These are phyloP conservation scores for Pseudopodoces humilis DNA, from an alignment of 2,113 vertebrate genomes.

Conservation along the genomic window DNA sequence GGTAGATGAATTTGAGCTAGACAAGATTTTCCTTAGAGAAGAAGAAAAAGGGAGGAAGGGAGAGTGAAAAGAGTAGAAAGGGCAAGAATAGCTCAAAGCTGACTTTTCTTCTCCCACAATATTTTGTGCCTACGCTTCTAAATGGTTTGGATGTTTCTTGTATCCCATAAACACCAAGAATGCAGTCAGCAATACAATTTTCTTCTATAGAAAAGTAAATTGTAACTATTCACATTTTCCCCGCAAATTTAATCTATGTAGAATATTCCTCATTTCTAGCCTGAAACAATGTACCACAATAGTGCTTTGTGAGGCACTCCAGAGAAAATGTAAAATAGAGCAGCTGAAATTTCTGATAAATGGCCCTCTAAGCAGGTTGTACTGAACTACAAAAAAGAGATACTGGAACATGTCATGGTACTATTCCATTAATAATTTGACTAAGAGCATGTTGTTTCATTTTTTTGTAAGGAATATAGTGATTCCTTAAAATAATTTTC, in stretches of 20 bases:
- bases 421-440: not conserved
- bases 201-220: not conserved
- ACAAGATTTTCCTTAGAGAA: not conserved
- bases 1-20: not conserved
- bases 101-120: not conserved
- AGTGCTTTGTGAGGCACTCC: not conserved
- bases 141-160: slow-evolving; percentile 17
- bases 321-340: not conserved
- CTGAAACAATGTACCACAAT: not conserved
- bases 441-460: not conserved
- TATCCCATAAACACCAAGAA: not conserved
- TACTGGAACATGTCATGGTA: not conserved
- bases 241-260: not conserved
- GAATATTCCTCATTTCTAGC: not conserved
- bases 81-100: not conserved
- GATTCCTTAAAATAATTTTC: not conserved
- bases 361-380: not conserved
- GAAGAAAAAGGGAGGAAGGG: not conserved
- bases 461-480: not conserved
- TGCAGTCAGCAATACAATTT: not conserved
- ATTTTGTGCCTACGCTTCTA: not conserved
- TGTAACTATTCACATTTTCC: not conserved
- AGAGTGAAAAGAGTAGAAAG: not conserved
- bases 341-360: not conserved
- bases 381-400: not conserved